Percentiles rank a stretch among this genome's conserved stretches.
phyloP scores from a whole-genome alignment of 2,797 vertebrate species.

The Heteromormyrus szaboi region DNA sequence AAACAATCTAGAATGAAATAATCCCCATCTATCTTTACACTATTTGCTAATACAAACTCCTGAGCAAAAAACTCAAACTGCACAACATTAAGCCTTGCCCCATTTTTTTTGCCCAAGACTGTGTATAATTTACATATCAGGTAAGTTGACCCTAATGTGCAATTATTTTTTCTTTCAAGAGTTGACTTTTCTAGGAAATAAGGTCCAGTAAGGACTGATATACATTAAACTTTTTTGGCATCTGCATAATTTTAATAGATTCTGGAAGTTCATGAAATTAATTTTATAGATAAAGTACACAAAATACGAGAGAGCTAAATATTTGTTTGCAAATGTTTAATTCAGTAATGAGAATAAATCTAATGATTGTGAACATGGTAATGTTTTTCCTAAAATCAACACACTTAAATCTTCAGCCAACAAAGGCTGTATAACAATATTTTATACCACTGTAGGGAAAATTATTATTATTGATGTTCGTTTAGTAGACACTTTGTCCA shows the following conservation, averaged over 20 bases:
- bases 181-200: conserved; percentile 29
- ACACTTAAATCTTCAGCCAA: not conserved
- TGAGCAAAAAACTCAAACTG: not conserved
- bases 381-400: not conserved
- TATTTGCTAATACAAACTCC: not conserved
- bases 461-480: not conserved
- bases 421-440: not conserved
- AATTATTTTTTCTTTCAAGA: conserved; percentile 26
- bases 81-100: not conserved
- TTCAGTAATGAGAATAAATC: not conserved
- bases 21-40: conserved; percentile 5
- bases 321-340: not conserved
- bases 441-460: not conserved
- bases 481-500: not conserved
- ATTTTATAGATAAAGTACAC: not conserved
- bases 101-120: not conserved
- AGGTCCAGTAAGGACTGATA: conserved; percentile 20
- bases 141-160: conserved; percentile 5
- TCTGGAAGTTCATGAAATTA: not conserved
- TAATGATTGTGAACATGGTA: not conserved
- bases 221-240: not conserved
- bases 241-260: not conserved
- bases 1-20: not conserved
- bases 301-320: not conserved
- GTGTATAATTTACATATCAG: not conserved